These are phyloP conservation scores for Lasioglossum baleicum DNA, from an alignment of 1,140 invertebrate species.

Conservation along the genomic window DNA sequence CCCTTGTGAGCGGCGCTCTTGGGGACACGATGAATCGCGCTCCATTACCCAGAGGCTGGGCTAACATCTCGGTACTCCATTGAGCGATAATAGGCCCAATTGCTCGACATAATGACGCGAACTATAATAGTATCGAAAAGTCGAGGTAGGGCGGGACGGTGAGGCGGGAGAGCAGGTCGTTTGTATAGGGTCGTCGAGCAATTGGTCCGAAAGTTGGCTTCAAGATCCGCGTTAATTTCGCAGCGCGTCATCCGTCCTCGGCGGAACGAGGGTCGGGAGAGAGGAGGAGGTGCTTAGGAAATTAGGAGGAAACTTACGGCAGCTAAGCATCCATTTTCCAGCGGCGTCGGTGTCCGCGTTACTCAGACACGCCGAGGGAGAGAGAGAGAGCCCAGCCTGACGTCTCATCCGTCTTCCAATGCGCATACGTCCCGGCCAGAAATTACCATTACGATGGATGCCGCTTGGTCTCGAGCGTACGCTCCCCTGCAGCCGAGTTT, in stretches of 20 bases:
- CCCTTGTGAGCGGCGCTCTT: no score
- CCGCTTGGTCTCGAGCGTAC: conserved; percentile 21
- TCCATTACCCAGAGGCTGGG: no score
- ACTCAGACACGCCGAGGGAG: conserved; percentile 14
- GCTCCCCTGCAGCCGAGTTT: conserved; percentile 52
- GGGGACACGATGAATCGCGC: no score
- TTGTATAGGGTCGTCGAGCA: neutral
- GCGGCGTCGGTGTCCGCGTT: neutral
- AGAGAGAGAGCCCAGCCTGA: conserved; percentile 32
- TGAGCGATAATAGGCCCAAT: no score
- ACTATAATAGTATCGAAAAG: no score
- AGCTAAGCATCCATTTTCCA: conserved; percentile 42
- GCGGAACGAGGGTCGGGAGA: neutral
- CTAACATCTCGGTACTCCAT: no score
- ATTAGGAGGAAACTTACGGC: conserved; percentile 57
- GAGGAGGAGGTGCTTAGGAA: conserved; percentile 44
- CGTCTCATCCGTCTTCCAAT: conserved; percentile 58
- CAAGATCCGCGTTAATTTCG: conserved; percentile 30
- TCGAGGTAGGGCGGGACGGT: no score
- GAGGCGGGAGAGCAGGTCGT: neutral
- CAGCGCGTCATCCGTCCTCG: neutral
- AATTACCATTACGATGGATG: conserved; percentile 61
- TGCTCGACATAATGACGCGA: no score
- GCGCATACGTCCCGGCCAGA: conserved; percentile 47
- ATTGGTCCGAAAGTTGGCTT: conserved; percentile 2